Evolutionary conservation across 1,140 invertebrate species (phyloP).

Genomic region (Sarcophaga bullata): DNA sequence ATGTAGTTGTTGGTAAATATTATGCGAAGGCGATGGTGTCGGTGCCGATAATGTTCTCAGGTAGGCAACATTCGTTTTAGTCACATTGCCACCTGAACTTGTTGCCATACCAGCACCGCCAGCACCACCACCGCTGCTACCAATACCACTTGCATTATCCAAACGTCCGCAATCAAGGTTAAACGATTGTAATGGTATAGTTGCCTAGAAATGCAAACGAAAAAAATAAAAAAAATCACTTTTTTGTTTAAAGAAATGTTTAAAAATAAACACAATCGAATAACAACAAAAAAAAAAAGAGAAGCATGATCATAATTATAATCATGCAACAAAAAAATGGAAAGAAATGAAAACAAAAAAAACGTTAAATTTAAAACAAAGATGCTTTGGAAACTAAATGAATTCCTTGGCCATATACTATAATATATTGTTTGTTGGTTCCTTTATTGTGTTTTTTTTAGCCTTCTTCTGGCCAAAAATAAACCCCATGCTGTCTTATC

Average conservation of each 20-base stretch:
- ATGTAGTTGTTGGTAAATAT: constrained; percentile 33
- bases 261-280: not conserved
- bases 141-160: constrained; percentile 46
- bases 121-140: not conserved
- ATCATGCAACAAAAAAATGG: not conserved
- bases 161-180: constrained; percentile 64
- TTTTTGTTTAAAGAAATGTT: not conserved
- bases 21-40: constrained; percentile 41
- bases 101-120: not conserved
- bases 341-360: no score
- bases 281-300: not conserved
- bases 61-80: constrained; percentile 54
- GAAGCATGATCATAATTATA: constrained; percentile 8
- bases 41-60: constrained; percentile 63
- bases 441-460: constrained; percentile 4
- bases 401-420: not conserved
- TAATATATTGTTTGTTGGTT: not conserved
- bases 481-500: constrained; percentile 27
- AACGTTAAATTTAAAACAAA: not conserved
- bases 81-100: constrained; percentile 29
- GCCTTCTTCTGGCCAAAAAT: not conserved
- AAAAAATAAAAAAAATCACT: not conserved
- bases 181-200: constrained; percentile 65
- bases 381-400: not conserved
- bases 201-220: constrained; percentile 55